These are phyloP conservation scores for Parasteatoda tepidariorum DNA, from an alignment of 1,140 invertebrate genomes.

Conservation along the genomic window DNA sequence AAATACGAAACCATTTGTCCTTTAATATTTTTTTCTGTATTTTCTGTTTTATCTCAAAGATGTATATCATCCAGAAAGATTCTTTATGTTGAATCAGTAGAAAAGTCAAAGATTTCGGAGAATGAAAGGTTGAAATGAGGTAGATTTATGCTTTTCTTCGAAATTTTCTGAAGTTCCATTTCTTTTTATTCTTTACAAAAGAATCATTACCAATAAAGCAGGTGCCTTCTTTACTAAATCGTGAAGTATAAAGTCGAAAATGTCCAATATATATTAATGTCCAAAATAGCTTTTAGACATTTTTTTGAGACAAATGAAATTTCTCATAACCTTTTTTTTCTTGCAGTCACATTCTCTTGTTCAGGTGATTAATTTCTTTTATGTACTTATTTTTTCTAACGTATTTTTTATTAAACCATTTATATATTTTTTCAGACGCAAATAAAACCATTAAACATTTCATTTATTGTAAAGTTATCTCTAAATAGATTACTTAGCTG, in stretches of 20 bases:
- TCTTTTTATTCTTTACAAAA: slow-evolving; percentile 2
- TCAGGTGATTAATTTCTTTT: no score
- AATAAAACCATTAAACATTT: no score
- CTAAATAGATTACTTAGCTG: no score
- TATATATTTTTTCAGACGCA: no score
- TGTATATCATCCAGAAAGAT: slow-evolving; percentile 28
- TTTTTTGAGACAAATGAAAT: neutral
- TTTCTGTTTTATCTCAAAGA: slow-evolving; percentile 1
- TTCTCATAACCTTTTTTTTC: no score
- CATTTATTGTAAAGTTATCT: no score
- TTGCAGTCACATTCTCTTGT: no score
- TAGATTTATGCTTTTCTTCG: slow-evolving; percentile 32
- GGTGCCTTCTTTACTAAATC: neutral
- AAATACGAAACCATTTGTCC: slow-evolving; percentile 50
- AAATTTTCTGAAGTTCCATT: neutral
- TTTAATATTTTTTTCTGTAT: slow-evolving; percentile 19
- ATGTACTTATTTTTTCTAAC: no score
- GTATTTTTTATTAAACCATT: no score
- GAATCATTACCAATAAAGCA: slow-evolving; percentile 10
- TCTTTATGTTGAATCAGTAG: slow-evolving; percentile 42
- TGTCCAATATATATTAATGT: neutral
- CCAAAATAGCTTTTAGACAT: neutral
- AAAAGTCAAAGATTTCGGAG: slow-evolving; percentile 51
- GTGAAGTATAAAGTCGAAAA: neutral
- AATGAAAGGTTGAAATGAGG: slow-evolving; percentile 32